Conservation (phyloP, 2,797 vertebrate genomes). For the Poeciliopsis gracilis region DNA sequence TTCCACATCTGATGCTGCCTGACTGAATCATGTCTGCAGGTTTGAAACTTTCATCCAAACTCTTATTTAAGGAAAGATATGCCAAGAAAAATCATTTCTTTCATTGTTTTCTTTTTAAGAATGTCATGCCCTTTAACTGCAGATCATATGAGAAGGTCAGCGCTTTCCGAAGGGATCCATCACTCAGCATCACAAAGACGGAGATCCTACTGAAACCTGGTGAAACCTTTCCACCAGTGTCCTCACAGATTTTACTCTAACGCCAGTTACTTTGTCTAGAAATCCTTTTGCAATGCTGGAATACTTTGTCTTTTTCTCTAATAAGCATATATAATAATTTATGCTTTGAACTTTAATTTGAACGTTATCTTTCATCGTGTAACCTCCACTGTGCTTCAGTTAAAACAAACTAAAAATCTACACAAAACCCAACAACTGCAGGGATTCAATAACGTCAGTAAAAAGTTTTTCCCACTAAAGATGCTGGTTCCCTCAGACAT, state of each 20-base stretch:
- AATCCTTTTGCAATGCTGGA: background rate
- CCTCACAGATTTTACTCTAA: background rate
- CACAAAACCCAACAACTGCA: background rate
- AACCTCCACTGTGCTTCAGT: background rate
- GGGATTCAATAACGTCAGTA: background rate
- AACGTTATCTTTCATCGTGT: background rate
- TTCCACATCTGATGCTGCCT: background rate
- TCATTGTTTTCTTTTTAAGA: background rate
- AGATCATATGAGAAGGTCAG: slow-evolving; percentile 20
- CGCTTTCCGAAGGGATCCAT: slow-evolving; percentile 14
- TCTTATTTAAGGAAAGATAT: slow-evolving; percentile 7
- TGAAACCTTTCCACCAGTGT: background rate
- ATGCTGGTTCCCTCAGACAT: background rate
- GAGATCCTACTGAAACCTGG: background rate
- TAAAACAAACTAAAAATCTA: background rate
- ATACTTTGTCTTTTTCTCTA: background rate
- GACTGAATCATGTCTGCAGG: background rate
- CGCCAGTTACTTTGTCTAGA: background rate
- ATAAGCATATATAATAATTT: background rate
- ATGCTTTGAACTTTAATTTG: background rate
- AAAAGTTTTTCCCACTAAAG: background rate
- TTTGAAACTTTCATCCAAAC: background rate
- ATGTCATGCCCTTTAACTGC: slow-evolving; percentile 7
- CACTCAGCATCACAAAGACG: background rate
- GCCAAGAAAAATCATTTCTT: slow-evolving; percentile 20